Base-by-base conservation (phyloP, 2,113 vertebrate species). In the Eretmochelys imbricata region DNA sequence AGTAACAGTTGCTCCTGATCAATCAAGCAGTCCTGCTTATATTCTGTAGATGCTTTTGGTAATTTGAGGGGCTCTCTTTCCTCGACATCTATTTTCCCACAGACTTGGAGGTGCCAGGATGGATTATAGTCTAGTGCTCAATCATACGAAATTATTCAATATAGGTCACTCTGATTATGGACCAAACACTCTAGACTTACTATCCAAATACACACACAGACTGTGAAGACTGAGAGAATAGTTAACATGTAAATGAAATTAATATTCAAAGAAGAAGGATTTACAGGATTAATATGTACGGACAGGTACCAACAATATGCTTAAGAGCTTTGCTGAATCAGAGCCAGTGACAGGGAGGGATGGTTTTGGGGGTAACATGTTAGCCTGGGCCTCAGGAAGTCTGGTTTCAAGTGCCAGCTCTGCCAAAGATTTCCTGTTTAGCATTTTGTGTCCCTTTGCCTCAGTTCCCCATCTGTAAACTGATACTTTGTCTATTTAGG, bases 361-460 rank as follows among this genome's bases (percentile, higher is more conserved):
- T 53, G 1, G 13, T 10, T 6, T 81, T 31, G 38, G 1, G 1
- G 25, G 1, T 1, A 2, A 3, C 80, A 17, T 0, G 3, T 22
- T 65, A 65, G 31, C 31, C 3, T 65, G 14, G 29, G 31, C 62
- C 31, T 65, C 62, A 55, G 19, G 53, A 55, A 55, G 54, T 55
- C 24, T 55, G 54, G 54, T 22, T 55, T 55, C 54, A n/a, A 35
- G 4, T 8, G 62, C 31, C 14, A 35, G 31, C 62, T 65, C 62
- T 65, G 62, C 62, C 31, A 65, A 65, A 65, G 62, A 35, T 65
- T 35, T 65, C 62, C 11, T 35, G 29, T 65, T 65, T 65, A 65
- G 14, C 7, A 35, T 65, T 35, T 35, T 78, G 75, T 48, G 69
- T n/a, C 54, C 24, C 76, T 35, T 49, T 81, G 38, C 89, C 72